Base-by-base conservation (phyloP, 2,113 vertebrate species). In the Barnardius zonarius region DNA sequence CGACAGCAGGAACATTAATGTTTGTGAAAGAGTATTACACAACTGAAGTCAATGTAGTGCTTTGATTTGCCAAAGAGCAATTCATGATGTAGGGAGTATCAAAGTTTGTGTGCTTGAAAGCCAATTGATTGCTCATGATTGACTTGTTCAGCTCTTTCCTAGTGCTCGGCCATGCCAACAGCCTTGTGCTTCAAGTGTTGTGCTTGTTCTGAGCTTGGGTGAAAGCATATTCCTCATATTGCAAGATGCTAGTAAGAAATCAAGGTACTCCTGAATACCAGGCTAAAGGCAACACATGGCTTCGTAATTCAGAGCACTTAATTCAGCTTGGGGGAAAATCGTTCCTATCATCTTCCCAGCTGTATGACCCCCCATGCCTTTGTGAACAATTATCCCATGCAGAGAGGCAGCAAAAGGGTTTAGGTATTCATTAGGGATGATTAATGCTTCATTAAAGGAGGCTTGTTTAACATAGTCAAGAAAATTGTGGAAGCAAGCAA, bases 81-180 rank as follows among this genome's bases (percentile, higher is more conserved):
- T 51, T 43, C 63, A 72, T 77, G 64, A 48, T 54, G 30, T 15
- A 39, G 75, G 24, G 59, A 54, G 44, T 92, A 82, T 48, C 59
- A 43, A 77, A 80, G 69, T 76, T 87, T 13, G 1, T 48, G 7
- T 1, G 3, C 33, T 64, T 61, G 41, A 43, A 67, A 92, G 62
- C 4, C 23, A 33, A 68, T 27, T 46, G 16, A 0, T 28, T 69
- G 72, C 28, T 51, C n/a, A 2, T 8, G 9, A 31, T 1, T 30
- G 23, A 61, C 35, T 86, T 33, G 19, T 43, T 73, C 66, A 48
- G 17, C 61, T 81, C n/a, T 85, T 57, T 57, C 49, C 46, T 43
- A 1, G 18, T 17, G 39, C 74, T 41, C 0, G 1, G 39, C 35
- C 2, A 1, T 57, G 43, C 46, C 1, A 1, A 46, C 37, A 69